Evolutionary conservation across 1,140 invertebrate species (phyloP).

Genomic region (Pogonognathellus flavescens): DNA sequence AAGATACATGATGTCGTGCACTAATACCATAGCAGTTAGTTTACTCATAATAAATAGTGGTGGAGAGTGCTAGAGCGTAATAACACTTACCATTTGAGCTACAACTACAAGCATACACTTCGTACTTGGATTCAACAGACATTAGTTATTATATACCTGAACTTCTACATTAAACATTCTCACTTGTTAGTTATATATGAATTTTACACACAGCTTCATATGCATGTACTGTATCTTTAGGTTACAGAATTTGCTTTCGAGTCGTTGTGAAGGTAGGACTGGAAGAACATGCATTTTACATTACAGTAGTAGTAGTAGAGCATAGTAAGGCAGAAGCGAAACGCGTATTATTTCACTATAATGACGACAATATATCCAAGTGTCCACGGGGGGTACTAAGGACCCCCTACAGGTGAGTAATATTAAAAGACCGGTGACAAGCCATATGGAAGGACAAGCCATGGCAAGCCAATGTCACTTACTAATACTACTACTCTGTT

Average conservation of each 20-base stretch:
- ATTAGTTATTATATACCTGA: too few relatives aligned
- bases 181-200: too few relatives aligned
- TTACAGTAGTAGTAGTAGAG: neutral
- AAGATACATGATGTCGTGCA: constrained; percentile 31
- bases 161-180: too few relatives aligned
- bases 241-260: too few relatives aligned
- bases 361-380: constrained; percentile 38
- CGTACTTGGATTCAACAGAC: too few relatives aligned
- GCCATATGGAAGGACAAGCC: constrained; percentile 45
- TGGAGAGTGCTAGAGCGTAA: too few relatives aligned
- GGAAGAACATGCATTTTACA: neutral
- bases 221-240: too few relatives aligned
- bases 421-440: constrained; percentile 66
- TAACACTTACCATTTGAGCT: too few relatives aligned
- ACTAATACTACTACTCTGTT: too few relatives aligned
- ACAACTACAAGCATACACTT: too few relatives aligned
- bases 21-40: neutral
- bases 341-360: constrained; percentile 12
- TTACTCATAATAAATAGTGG: neutral
- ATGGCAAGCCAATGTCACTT: constrained; percentile 24
- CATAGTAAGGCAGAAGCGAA: constrained; percentile 30
- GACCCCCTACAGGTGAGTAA: constrained; percentile 67
- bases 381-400: constrained; percentile 57
- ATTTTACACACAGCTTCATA: too few relatives aligned
- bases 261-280: neutral